These are phyloP conservation scores for Gallinago undulata DNA, from an alignment of 2,113 vertebrate genomes.

Conservation along the genomic window DNA sequence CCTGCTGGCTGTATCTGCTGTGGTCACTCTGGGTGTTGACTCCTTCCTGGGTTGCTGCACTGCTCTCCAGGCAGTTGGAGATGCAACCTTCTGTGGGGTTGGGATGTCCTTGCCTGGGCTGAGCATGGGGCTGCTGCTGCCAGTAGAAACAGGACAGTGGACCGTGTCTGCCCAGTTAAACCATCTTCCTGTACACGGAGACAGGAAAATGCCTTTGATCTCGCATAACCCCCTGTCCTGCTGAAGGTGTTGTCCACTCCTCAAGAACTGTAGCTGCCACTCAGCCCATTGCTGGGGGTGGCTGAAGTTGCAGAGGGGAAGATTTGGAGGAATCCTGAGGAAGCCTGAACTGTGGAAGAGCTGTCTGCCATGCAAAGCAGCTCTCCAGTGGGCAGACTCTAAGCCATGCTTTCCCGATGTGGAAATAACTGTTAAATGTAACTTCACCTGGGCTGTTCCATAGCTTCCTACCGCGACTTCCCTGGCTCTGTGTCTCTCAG, in stretches of 20 bases:
- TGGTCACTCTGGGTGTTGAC: neutral
- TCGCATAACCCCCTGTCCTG: neutral
- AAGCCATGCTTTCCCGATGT: neutral
- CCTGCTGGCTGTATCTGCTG: neutral
- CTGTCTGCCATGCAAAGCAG: neutral
- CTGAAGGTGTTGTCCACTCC: fast-evolving
- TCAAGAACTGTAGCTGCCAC: neutral
- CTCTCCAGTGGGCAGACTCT: neutral
- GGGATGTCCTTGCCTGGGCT: neutral
- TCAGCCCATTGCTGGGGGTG: neutral
- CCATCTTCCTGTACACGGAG: neutral
- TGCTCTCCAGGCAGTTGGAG: neutral
- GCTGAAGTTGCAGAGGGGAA: neutral
- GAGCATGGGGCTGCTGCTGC: neutral
- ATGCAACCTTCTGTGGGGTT: neutral
- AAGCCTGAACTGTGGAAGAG: neutral
- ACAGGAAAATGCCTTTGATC: neutral
- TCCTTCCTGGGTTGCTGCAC: neutral
- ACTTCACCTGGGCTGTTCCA: neutral
- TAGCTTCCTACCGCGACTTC: neutral
- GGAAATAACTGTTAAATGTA: neutral
- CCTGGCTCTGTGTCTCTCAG: neutral
- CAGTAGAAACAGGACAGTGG: neutral
- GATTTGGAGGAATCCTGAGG: neutral
- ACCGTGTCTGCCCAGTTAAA: neutral